These are phyloP conservation scores for Vipera ursinii DNA, from an alignment of 2,797 vertebrate genomes.

Conservation along the genomic window DNA sequence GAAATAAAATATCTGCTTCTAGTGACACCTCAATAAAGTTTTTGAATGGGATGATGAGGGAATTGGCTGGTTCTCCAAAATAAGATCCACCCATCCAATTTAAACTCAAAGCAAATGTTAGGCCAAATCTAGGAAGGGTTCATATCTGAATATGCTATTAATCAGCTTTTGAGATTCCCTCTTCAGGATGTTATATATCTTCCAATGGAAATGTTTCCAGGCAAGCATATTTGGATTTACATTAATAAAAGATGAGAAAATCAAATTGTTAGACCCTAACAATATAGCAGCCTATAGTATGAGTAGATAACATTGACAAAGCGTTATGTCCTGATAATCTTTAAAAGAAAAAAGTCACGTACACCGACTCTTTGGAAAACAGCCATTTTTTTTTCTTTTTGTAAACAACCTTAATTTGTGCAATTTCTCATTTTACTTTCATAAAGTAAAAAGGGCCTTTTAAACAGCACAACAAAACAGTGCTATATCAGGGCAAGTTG, in stretches of 20 bases:
- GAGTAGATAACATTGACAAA: neutral
- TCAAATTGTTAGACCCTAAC: neutral
- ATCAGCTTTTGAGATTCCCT: neutral
- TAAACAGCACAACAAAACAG: neutral
- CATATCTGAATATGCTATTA: neutral
- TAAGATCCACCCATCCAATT: neutral
- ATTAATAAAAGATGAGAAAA: neutral
- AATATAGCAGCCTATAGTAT: neutral
- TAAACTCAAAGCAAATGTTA: neutral
- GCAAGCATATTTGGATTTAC: neutral
- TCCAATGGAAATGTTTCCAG: neutral
- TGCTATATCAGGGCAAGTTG: neutral
- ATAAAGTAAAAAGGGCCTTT: neutral
- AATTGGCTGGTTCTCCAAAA: neutral
- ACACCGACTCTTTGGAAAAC: conserved; percentile 3
- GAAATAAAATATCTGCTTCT: neutral
- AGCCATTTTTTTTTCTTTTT: neutral
- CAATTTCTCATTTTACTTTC: conserved; percentile 21
- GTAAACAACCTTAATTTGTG: conserved; percentile 9
- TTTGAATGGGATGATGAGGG: neutral
- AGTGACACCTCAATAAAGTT: neutral
- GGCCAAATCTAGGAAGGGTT: neutral
- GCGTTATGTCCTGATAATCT: neutral
- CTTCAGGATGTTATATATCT: neutral
- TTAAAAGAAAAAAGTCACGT: neutral